phyloP scores from a whole-genome alignment of 2,888 invertebrate genomes.

The Tryphoninae sp. region DNA sequence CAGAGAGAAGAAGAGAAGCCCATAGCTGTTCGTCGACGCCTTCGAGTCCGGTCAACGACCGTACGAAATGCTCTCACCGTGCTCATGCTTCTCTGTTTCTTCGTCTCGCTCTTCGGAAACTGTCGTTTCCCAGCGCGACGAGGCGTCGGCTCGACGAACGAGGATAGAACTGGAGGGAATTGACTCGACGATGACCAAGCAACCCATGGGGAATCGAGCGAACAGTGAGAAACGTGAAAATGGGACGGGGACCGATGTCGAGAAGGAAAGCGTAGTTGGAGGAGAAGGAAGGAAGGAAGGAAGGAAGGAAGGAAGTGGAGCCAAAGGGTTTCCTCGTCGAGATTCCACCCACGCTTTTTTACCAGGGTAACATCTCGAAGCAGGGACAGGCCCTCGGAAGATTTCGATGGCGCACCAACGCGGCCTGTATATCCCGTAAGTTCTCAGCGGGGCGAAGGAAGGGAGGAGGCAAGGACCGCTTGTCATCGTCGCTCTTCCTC shows the following conservation, averaged over 20 bases:
- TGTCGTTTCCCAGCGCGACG: slow-evolving; percentile 71
- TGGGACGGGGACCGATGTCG: background rate
- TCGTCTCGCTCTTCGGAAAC: slow-evolving; percentile 76
- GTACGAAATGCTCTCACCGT: slow-evolving; percentile 15
- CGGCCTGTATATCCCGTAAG: slow-evolving; percentile 28
- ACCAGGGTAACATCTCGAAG: slow-evolving; percentile 76
- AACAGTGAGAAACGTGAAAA: slow-evolving; percentile 31
- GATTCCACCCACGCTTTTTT: slow-evolving; percentile 81
- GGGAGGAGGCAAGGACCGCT: slow-evolving; percentile 44
- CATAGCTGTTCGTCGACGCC: slow-evolving; percentile 8
- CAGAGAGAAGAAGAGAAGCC: slow-evolving; percentile 41
- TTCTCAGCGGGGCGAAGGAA: background rate
- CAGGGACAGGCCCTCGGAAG: slow-evolving; percentile 66
- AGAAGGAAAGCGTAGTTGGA: background rate
- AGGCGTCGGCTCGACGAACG: slow-evolving; percentile 65
- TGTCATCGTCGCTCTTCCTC: slow-evolving; percentile 17
- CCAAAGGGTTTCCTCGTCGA: slow-evolving; percentile 78
- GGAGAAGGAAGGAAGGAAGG: background rate
- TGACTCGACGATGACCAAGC: slow-evolving; percentile 23
- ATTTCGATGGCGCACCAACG: slow-evolving; percentile 62
- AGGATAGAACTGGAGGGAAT: slow-evolving; percentile 44
- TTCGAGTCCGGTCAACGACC: slow-evolving; percentile 11
- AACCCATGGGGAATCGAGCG: slow-evolving; percentile 50
- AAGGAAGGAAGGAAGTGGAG: slow-evolving; percentile 64
- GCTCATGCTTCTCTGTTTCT: slow-evolving; percentile 76